Evolutionary conservation across 2,888 invertebrate species (phyloP), one percentile per base, ranked within the genome.

Genomic region (Tridacna crocea): DNA sequence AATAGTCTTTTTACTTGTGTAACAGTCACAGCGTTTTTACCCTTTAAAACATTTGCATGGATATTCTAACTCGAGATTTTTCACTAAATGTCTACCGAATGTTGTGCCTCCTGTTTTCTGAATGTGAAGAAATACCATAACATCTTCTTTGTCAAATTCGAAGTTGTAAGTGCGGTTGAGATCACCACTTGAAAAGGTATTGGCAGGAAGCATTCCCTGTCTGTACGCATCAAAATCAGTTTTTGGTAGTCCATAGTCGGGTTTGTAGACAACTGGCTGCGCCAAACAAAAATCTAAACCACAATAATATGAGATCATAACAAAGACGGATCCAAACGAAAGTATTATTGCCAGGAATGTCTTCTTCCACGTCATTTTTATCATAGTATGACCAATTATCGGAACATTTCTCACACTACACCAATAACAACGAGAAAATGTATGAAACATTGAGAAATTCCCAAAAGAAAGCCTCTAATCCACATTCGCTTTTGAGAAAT

Each of bases 91-190:
- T 94, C 97, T 97, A 77, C 99, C 99, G 94, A 99, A 99, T 12
- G 98, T 94, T 61, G 99, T 99, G 47, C 99, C 99, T 77, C 99
- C 99, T 75, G 99, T 99, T 95, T 99, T 99, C 95, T 99, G 99
- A 94, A 99, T 99, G 95, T 99, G 99, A 89, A 99, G 95, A 96
- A 99, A 96, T 77, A 99, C 99, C 96, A 99, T 97, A 79, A 99
- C 99, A 95, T 99, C 99, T 93, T 98, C 97, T 17, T 97, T 97
- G n/a, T 92, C 90, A 19, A 94, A 89, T 84, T 94, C 90, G 60
- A 95, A 92, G 27, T 89, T 79, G 61, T 85, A 87, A 36, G 97
- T 97, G 93, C 97, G 97, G 93, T 97, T 97, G 78, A 97, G 95
- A 46, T 82, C 72, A 13, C 36, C 75, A 19, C 75, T 75, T 19